Evolutionary conservation across 2,113 vertebrate species (phyloP), one percentile per base, ranked within the genome.

Genomic region (Cranoglanis bouderius): DNA sequence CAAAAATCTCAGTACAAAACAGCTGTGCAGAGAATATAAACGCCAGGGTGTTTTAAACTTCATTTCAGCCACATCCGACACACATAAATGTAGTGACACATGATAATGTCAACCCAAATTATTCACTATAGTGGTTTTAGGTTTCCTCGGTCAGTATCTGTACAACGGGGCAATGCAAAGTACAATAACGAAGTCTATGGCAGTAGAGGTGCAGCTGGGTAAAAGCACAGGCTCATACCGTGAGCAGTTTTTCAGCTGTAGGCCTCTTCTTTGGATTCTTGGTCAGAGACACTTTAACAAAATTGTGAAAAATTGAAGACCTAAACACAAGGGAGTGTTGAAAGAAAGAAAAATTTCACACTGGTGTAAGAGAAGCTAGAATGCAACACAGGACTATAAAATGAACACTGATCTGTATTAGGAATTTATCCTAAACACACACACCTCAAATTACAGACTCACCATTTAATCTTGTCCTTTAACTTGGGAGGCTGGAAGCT

Each of bases 201-300:
- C 55, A 61, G 38, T 83, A 4, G 26, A 49, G 51, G 21, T 32
- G 3, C 2, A 67, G 55, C 3, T n/a, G 14, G 8, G 51, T 14
- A 51, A 88, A 75, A 87, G 92, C 94, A 18, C 3, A 65, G 12
- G 51, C 32, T 1, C 55, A 97, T 97, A 99, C 98, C 91, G 95
- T 95, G 65, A 99, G 95, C 65, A 99, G 96, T 91, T 98, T 98
- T 90, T 99, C 98, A 63, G 98, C 98, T 8, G 98, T 98, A 1
- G 98, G 98, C n/a, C 98, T 98, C 95, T 97, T 99, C 96, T 98
- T 99, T 26, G 98, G 98, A 81, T 98, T 99, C 95, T 99, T 99
- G 35, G 97, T 99, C 87, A 99, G 95, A 90, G 97, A 97, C 93
- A 99, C 94, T 96, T 99, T 99, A 88, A 99, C 96, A 95, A 99